Evolutionary conservation across 92 coral and sea anemone genomes (phyloP).

Genomic region (Umimayanthus chanpuru): DNA sequence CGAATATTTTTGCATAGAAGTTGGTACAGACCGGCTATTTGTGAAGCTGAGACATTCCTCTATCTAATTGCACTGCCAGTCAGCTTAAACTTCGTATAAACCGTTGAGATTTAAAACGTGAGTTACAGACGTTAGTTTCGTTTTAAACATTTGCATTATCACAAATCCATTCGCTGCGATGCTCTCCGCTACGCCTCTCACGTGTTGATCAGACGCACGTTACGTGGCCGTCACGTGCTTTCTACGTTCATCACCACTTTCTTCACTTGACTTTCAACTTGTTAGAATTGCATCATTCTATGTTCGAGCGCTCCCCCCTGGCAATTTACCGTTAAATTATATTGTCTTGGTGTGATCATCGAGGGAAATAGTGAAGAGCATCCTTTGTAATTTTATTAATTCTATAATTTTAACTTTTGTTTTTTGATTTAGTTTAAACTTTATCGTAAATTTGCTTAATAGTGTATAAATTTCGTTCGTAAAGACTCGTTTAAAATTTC

Average conservation of each 20-base stretch:
- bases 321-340: no score
- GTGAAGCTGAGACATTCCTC: neutral
- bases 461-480: neutral
- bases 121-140: neutral
- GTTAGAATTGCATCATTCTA: no score
- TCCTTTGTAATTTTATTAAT: neutral
- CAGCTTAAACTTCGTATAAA: neutral
- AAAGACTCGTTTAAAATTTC: neutral
- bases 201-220: neutral
- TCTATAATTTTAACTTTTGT: neutral
- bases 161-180: neutral
- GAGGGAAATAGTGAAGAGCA: conserved; percentile 1
- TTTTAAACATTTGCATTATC: neutral
- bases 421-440: neutral
- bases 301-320: no score
- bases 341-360: neutral
- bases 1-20: neutral
- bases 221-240: neutral
- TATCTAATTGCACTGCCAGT: neutral
- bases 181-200: conserved; percentile 12
- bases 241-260: neutral
- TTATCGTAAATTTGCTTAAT: neutral
- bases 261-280: neutral
- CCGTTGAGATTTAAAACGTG: neutral
- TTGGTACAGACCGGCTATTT: neutral